Percentiles rank a stretch among this genome's conserved stretches.
phyloP scores from a whole-genome alignment of 2,113 vertebrate species.

The Hypanus sabinus region DNA sequence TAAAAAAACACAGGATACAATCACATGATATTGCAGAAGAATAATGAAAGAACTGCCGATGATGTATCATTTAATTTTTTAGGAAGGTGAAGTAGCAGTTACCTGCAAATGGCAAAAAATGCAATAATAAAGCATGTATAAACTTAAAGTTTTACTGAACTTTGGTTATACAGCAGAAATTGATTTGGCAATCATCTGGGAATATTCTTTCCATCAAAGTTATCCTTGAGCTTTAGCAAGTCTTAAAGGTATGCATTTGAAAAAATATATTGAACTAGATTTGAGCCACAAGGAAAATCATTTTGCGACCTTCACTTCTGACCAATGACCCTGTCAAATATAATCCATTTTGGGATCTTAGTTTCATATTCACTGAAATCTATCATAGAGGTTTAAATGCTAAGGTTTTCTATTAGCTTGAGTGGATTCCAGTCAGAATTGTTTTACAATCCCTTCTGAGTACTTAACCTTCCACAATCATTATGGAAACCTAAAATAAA shows the following conservation, averaged over 20 bases:
- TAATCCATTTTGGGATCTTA: background rate
- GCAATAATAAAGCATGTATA: background rate
- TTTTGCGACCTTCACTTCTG: conserved; percentile 20
- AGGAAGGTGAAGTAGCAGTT: background rate
- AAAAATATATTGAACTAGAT: background rate
- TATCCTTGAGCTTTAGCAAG: background rate
- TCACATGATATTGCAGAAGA: background rate
- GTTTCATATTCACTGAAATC: conserved; percentile 1
- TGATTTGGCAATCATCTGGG: background rate
- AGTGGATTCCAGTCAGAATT: background rate
- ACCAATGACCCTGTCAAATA: background rate
- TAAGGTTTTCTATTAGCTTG: background rate
- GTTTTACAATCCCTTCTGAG: conserved; percentile 16
- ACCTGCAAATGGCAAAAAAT: background rate
- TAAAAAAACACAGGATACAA: background rate
- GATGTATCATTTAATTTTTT: background rate
- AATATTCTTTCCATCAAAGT: conserved; percentile 22
- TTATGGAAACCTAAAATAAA: background rate
- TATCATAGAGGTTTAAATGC: background rate
- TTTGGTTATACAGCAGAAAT: background rate
- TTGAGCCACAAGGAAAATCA: conserved; percentile 7
- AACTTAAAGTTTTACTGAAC: background rate
- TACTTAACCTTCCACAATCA: background rate
- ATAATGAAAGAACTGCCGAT: background rate
- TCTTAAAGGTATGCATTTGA: background rate